These are phyloP conservation scores for Synergus umbraculus DNA, from an alignment of 2,888 invertebrate species.

Conservation along the genomic window DNA sequence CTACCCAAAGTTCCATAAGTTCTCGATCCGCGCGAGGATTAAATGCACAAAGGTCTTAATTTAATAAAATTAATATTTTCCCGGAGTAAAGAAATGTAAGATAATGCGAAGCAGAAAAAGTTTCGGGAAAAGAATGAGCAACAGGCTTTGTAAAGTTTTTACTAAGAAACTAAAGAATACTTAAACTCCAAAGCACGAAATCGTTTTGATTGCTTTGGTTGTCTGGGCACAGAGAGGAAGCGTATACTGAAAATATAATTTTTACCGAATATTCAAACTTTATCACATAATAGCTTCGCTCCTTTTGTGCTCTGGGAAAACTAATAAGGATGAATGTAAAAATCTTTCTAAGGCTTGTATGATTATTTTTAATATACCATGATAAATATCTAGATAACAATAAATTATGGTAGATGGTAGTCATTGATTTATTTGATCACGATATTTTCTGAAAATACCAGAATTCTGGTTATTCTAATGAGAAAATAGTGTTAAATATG, in stretches of 20 bases:
- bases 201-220: background rate
- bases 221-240: background rate
- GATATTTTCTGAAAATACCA: no score
- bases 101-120: background rate
- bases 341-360: no score
- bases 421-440: no score
- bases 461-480: no score
- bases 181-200: background rate
- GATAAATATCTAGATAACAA: no score
- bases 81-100: background rate
- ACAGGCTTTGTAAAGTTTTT: conserved; percentile 7
- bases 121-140: background rate
- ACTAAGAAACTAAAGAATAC: background rate
- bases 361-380: no score
- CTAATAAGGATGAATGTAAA: background rate
- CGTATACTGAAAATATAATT: background rate
- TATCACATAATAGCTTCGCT: background rate
- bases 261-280: background rate
- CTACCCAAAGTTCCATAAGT: background rate
- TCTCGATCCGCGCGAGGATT: background rate
- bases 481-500: no score
- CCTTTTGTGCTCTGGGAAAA: background rate
- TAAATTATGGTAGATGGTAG: no score
- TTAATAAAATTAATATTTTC: background rate
- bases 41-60: background rate